Evolutionary conservation across 2,888 invertebrate genomes (phyloP).

Genomic region (Drosophila engyochracea): DNA sequence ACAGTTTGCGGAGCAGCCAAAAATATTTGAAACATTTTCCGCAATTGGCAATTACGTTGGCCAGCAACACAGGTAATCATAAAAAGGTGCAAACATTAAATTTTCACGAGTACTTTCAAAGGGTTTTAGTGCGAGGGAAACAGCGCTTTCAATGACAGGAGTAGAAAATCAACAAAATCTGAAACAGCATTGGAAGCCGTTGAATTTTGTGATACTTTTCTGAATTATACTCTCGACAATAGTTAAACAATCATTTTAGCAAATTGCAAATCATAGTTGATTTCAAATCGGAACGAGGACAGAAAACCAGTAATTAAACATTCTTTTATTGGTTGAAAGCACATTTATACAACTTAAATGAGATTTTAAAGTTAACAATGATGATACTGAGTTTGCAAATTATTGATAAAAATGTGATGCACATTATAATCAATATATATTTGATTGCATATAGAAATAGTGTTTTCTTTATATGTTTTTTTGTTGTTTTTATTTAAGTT

Average conservation of each 20-base stretch:
- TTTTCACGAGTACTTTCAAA: constrained; percentile 31
- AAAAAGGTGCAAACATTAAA: constrained; percentile 48
- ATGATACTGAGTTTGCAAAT: neutral
- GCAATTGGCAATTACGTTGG: constrained; percentile 47
- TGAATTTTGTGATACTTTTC: neutral
- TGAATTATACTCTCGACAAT: neutral
- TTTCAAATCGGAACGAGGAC: neutral
- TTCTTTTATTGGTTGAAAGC: neutral
- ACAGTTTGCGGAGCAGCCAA: neutral
- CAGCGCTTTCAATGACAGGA: neutral
- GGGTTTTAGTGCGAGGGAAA: neutral
- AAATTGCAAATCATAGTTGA: neutral
- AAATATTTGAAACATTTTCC: constrained; percentile 19
- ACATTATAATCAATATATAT: neutral
- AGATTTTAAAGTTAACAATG: neutral
- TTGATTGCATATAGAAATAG: neutral
- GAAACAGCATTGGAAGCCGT: neutral
- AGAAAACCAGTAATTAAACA: neutral
- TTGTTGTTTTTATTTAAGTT: too few relatives aligned
- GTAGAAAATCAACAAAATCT: neutral
- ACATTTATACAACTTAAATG: neutral
- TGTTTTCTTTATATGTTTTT: neutral
- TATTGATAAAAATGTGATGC: neutral
- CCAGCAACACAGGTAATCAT: constrained; percentile 34
- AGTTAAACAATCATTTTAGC: neutral